Conservation (phyloP, 2,113 vertebrate species). For the Peromyscus polionotus region DNA sequence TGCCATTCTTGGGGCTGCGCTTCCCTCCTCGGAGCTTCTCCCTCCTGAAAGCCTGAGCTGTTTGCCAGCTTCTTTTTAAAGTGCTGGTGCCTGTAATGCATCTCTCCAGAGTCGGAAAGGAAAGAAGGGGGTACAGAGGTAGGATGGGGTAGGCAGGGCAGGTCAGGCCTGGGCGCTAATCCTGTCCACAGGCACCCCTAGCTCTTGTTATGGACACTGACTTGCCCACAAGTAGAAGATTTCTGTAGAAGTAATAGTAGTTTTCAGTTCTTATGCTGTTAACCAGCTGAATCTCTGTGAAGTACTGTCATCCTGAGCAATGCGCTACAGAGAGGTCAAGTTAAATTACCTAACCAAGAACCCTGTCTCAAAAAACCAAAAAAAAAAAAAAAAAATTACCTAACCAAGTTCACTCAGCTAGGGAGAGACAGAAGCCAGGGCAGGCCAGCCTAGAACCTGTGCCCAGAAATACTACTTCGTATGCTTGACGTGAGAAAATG, state of each 20-base stretch:
- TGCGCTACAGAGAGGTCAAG: neutral
- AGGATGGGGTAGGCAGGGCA: neutral
- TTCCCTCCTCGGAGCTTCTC: neutral
- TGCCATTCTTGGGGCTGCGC: neutral
- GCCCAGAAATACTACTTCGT: neutral
- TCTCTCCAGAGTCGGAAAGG: neutral
- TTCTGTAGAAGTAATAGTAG: neutral
- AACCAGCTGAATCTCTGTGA: neutral
- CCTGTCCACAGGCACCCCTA: neutral
- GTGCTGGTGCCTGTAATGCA: neutral
- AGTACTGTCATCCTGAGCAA: neutral
- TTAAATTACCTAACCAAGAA: neutral
- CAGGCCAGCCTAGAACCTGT: neutral
- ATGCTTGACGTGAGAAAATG: neutral
- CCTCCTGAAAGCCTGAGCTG: neutral
- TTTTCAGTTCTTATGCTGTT: neutral
- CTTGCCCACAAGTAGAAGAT: neutral
- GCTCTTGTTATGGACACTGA: neutral
- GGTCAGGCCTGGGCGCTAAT: neutral
- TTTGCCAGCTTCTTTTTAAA: neutral
- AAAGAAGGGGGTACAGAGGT: neutral
- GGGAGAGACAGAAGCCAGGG: neutral
- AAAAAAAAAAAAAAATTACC: neutral
- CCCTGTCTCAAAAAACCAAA: no score
- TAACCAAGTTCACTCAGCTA: neutral